Evolutionary conservation across 2,888 invertebrate genomes (phyloP), one percentile per base, ranked within the genome.

Genomic region (Amblyjoppa fuscipennis): DNA sequence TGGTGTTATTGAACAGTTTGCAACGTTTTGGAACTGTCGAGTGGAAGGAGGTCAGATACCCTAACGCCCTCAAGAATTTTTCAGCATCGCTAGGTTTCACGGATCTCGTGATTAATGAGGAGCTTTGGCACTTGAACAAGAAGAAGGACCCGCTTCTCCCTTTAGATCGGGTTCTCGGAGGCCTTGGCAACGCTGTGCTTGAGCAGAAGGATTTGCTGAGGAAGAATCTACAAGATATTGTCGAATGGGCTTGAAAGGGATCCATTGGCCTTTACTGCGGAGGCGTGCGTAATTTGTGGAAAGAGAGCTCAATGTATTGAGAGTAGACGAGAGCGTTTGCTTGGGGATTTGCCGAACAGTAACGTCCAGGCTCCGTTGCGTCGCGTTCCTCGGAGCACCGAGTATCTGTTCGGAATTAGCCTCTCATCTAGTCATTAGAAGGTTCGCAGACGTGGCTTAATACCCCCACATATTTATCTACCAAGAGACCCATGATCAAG

Each of bases 91-190:
- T 83, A 74, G 87, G 87, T 0, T 85, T 81, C 59, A 61, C 51
- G 2, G 87, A 85, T 1, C 79, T 85, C 49, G 78, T 51, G 16
- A 68, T 81, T 3, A 90, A 91, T 68, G 91, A 92, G 75, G 92
- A 87, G 53, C 53, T 84, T 3, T 84, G 84, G 49, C 73, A 87
- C 56, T 25, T 84, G 11, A 79, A 84, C 7, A 82, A 69, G 31
- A 16, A 13, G 31, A 87, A 73, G 28, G 82, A 76, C 88, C n/a
- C 88, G 87, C n/a, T 13, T 9, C 45, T 45, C 11, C 38, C 68
- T 6, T 71, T 77, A 13, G 83, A 86, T n/a, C 45, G 83, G 13
- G 83, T 86, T 16, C 13, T 86, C 11, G 74, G 77, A 6, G 85
- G 70, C 11, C 75, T 83, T 13, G 75, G 31, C 2, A 84, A 86